These are phyloP conservation scores for Chrysogorgia sp. DNA, from an alignment of 92 coral and sea anemone genomes.

Conservation along the genomic window DNA sequence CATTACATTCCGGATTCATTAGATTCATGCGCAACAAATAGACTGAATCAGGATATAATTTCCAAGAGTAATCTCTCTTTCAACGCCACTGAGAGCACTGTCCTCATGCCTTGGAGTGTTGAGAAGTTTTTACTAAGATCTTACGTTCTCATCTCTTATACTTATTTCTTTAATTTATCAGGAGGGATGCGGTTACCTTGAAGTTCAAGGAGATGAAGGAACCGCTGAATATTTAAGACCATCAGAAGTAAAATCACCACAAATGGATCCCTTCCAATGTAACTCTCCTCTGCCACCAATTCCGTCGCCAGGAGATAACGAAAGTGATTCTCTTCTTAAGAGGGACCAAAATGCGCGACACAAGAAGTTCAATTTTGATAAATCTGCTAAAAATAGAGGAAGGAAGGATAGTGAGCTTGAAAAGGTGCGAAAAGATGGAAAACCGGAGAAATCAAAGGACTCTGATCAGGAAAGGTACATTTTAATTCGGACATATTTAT, in stretches of 20 bases:
- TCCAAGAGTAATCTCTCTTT: too few species aligned
- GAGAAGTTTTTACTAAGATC: too few species aligned
- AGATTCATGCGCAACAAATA: too few species aligned
- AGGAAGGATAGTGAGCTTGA: slow-evolving; percentile 32
- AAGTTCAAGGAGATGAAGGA: slow-evolving; percentile 40
- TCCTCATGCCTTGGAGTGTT: too few species aligned
- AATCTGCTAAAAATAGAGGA: slow-evolving; percentile 19
- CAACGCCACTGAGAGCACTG: too few species aligned
- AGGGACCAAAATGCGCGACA: slow-evolving; percentile 23
- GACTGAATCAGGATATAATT: too few species aligned
- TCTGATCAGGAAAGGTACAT: slow-evolving; percentile 11
- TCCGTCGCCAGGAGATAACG: slow-evolving; percentile 42
- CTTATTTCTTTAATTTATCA: background rate
- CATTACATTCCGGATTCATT: too few species aligned
- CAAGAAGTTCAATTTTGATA: slow-evolving; percentile 23
- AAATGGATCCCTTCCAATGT: slow-evolving; percentile 41
- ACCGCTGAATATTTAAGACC: slow-evolving; percentile 32
- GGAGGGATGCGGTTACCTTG: slow-evolving; percentile 43
- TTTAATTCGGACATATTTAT: too few species aligned
- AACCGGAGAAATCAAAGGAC: background rate
- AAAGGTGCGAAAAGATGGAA: background rate
- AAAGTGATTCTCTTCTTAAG: slow-evolving; percentile 34
- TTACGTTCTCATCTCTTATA: too few species aligned
- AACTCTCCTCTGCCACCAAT: slow-evolving; percentile 37
- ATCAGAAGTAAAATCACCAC: slow-evolving; percentile 37